Evolutionary conservation across 2,797 vertebrate genomes (phyloP).

Genomic region (Sebastes steindachneri): DNA sequence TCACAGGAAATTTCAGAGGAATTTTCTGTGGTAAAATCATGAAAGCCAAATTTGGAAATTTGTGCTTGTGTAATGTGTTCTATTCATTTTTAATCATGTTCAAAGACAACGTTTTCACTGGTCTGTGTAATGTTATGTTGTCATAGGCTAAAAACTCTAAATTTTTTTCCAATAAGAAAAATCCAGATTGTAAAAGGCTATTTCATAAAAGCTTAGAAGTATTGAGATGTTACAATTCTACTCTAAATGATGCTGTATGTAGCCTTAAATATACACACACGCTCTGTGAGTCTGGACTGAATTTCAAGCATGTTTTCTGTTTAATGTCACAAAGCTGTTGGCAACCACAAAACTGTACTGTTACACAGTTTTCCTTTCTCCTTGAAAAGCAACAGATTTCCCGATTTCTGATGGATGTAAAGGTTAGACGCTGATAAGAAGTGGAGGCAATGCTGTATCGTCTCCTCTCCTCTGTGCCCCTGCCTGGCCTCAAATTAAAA

Average conservation of each 20-base stretch:
- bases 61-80: not conserved
- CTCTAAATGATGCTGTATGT: not conserved
- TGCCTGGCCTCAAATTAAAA: constrained; percentile 6
- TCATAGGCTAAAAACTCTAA: not conserved
- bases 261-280: not conserved
- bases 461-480: not conserved
- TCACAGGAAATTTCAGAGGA: not conserved
- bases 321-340: not conserved
- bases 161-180: not conserved
- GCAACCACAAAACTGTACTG: not conserved
- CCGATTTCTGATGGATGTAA: not conserved
- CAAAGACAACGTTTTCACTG: not conserved
- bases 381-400: not conserved
- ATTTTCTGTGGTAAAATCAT: not conserved
- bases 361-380: not conserved
- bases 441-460: not conserved
- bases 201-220: not conserved
- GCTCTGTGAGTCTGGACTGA: not conserved
- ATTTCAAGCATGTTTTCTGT: not conserved
- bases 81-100: not conserved
- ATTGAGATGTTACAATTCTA: not conserved
- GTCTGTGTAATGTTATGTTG: not conserved
- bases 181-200: not conserved
- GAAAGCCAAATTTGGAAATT: not conserved
- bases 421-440: not conserved